Conservation (phyloP, 2,113 vertebrate species). For the Scomber japonicus region DNA sequence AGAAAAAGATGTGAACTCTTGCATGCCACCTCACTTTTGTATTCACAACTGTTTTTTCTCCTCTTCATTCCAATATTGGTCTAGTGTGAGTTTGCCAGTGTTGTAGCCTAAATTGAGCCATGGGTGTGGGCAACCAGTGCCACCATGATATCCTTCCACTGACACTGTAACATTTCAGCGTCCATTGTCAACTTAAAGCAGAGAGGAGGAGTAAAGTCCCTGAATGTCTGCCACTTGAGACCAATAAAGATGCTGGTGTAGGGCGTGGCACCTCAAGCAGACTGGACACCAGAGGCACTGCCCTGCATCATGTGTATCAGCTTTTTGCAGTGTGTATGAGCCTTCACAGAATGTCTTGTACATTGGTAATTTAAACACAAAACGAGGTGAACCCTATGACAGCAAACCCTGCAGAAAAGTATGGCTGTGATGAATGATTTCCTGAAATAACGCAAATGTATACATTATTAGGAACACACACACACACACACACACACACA, state of each 20-base stretch:
- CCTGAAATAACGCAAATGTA: neutral
- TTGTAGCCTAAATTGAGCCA: neutral
- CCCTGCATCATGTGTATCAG: conserved; percentile 18
- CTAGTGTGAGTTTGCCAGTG: neutral
- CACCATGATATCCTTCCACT: neutral
- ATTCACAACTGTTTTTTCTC: neutral
- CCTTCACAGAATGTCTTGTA: neutral
- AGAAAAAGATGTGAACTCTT: neutral
- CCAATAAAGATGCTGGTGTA: conserved; percentile 23
- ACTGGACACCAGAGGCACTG: conserved; percentile 43
- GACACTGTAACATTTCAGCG: neutral
- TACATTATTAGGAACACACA: neutral
- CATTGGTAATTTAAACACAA: neutral
- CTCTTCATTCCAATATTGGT: neutral
- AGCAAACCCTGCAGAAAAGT: conserved; percentile 9
- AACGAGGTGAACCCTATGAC: neutral
- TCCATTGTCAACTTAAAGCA: neutral
- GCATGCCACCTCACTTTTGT: neutral
- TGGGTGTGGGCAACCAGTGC: neutral
- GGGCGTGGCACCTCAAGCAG: conserved; percentile 77
- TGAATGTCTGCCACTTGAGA: neutral
- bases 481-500: too few relatives aligned
- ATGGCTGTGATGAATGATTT: neutral
- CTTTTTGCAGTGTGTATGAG: neutral
- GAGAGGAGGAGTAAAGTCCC: conserved; percentile 8